These are phyloP conservation scores for Cerastoderma edule DNA, from an alignment of 2,888 invertebrate genomes.

Conservation along the genomic window DNA sequence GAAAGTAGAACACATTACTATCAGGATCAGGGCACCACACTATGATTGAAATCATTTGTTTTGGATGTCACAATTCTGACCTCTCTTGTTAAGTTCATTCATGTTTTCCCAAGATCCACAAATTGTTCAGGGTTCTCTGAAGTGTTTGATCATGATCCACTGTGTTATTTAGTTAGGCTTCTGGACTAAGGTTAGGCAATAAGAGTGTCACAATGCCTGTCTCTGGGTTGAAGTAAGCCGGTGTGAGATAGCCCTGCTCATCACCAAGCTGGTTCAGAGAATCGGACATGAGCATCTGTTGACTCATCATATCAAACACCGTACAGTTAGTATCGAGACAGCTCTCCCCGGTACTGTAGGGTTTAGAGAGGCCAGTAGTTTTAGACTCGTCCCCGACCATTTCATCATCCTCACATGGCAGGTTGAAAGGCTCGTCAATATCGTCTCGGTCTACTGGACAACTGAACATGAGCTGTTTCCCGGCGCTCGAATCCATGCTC, in stretches of 20 bases:
- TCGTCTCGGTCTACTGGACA: slow-evolving; percentile 41
- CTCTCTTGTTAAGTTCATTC: too few relatives aligned
- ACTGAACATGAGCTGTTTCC: slow-evolving; percentile 44
- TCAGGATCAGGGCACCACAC: too few relatives aligned
- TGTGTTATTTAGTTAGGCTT: background rate
- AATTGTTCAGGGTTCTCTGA: too few relatives aligned
- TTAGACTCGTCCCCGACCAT: background rate
- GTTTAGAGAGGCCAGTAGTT: background rate
- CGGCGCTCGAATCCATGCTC: slow-evolving; percentile 25
- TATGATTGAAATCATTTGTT: too few relatives aligned
- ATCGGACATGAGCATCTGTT: slow-evolving; percentile 24
- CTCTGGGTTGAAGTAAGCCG: slow-evolving; percentile 55
- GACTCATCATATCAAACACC: slow-evolving; percentile 11
- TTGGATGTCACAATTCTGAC: too few relatives aligned
- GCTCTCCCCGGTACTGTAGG: background rate
- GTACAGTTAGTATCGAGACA: background rate
- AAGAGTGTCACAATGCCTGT: slow-evolving; percentile 56
- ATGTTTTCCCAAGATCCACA: too few relatives aligned
- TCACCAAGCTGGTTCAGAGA: slow-evolving; percentile 32
- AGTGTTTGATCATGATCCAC: too few relatives aligned
- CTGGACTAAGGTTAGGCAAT: slow-evolving; percentile 27
- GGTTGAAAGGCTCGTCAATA: slow-evolving; percentile 4
- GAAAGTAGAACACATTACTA: too few relatives aligned
- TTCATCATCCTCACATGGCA: slow-evolving; percentile 23
- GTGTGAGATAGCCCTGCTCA: slow-evolving; percentile 47